phyloP scores from a whole-genome alignment of 2,113 vertebrate genomes.

The Cygnus atratus region DNA sequence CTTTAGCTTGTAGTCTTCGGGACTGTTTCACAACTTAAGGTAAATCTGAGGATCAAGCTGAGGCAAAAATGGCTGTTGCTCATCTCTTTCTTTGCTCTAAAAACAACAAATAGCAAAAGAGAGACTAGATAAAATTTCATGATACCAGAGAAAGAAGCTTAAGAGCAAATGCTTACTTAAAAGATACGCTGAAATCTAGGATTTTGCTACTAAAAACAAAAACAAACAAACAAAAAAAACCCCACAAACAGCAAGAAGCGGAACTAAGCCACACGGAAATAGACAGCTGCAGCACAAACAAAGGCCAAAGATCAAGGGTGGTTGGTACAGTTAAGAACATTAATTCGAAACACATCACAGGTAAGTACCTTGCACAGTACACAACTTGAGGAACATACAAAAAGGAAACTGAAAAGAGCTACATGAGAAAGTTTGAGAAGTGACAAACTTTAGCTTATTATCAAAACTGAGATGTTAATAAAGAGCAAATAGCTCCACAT shows the following conservation, averaged over 20 bases:
- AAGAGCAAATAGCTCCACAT: background rate
- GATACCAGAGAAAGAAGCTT: background rate
- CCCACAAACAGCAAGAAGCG: background rate
- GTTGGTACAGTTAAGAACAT: background rate
- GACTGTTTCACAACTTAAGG: background rate
- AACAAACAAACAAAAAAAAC: no score
- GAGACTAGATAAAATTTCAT: background rate
- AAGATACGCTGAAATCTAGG: background rate
- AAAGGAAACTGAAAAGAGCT: background rate
- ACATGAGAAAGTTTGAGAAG: background rate
- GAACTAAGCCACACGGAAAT: background rate
- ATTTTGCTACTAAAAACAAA: background rate
- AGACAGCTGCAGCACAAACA: background rate
- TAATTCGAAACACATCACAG: background rate
- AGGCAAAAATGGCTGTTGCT: background rate
- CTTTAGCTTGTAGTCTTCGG: background rate
- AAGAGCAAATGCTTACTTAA: background rate
- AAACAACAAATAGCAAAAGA: background rate
- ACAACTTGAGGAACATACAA: background rate
- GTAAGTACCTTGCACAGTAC: background rate
- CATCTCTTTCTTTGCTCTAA: background rate
- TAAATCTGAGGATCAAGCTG: background rate
- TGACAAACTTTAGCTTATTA: background rate
- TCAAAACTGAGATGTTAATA: background rate
- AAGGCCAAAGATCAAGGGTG: background rate